Base-by-base conservation (phyloP, 2,888 invertebrate species). In the Conus canariensis region DNA sequence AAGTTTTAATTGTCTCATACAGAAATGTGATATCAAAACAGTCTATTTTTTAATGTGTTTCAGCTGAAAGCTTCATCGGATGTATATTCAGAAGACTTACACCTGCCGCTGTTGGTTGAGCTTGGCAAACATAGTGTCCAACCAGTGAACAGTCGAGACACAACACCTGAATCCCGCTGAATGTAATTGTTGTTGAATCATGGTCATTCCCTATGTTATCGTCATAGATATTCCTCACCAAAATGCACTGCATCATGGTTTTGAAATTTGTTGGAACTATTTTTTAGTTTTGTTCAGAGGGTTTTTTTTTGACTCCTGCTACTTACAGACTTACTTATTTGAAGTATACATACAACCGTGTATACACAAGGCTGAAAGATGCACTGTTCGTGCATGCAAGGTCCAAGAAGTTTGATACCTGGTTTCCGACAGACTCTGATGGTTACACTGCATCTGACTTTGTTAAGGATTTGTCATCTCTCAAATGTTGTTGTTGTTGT, bases 1-100 rank as follows among this genome's bases (percentile, higher is more conserved):
- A 45, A 45, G 1, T 45, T 45, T 45, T 45, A 45, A 45, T 45
- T 45, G 45, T 45, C 45, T 45, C 45, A 45, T 45, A 45, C 3
- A 45, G 45, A 45, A 45, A 45, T 45, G 45, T 45, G 45, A 45
- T 4, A 45, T 45, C 45, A 45, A 45, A 45, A 45, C 45, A 45
- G 45, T 45, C 45, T 45, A 45, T 45, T 45, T 45, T 45, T 45
- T 16, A 30, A 80, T 12, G 12, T 83, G 70, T 77, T 67, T 60
- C 88, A 88, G 93, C 90, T 91, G 85, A 90, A 90, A 16, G 93
- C 93, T 86, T 93, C 93, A 1, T 89, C 88, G 59, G 94, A 94
- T 14, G 91, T 91, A 1, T 95, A 95, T 92, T 95, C 95, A 91
- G 94, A 94, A 87, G 93, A 95, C 88, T 94, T 95, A 25, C 95